Base-by-base conservation (phyloP, 1,140 invertebrate species). In the Eufriesea mexicana region DNA sequence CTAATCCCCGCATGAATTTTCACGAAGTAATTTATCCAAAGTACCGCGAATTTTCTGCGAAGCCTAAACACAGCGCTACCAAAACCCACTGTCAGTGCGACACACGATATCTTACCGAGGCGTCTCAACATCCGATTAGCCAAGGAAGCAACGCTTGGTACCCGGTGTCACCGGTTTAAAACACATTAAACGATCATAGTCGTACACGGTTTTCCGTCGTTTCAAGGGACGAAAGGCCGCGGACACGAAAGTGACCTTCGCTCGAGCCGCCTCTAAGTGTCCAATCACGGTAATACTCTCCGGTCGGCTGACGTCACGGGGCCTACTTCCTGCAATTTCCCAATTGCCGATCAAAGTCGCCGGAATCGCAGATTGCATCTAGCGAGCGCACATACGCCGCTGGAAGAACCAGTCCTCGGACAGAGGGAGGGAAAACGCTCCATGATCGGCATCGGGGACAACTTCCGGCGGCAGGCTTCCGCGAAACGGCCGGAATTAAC, bases 281-380 rank as follows among this genome's bases (percentile, higher is more conserved):
- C 89, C 92, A 93, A 93, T 93, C 91, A 93, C 86, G 83, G 87
- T 93, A 92, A 93, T 93, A 83, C 79, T 70, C 86, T 76, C 84
- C 84, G 87, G 73, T 74, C 79, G 71, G 77, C 88, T 89, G 85
- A 92, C 92, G 91, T 92, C 92, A 92, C 86, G 73, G 68, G 59
- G 84, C 85, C 86, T 91, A 92, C 92, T 93, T 93, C 88, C 87
- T 57, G 88, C 91, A 93, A 93, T 93, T 93, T 93, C 90, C 90
- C 92, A 93, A 93, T 93, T 93, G 89, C 87, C 91, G 86, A 93
- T 92, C 90, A 93, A 91, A 93, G 89, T 90, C 89, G 91, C 87
- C 84, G 87, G 89, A 90, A 89, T 91, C 85, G 88, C 87, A 90
- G 91, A 92, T 92, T 90, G 88, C 88, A 85, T 86, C 84, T 89